phyloP scores from a whole-genome alignment of 2,888 invertebrate genomes.

The Notocelia uddmanniana region DNA sequence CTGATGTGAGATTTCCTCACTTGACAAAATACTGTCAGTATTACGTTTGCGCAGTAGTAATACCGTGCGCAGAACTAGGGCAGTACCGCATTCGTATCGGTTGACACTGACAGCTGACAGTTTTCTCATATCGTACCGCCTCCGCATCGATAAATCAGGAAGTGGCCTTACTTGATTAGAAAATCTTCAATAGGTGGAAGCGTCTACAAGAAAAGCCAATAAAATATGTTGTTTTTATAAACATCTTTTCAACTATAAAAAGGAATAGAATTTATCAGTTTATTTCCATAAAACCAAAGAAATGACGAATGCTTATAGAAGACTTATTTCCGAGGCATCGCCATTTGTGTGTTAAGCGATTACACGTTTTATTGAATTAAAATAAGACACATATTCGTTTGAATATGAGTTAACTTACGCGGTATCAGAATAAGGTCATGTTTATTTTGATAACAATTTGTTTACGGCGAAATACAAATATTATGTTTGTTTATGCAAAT shows the following conservation, averaged over 20 bases:
- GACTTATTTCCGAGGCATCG: neutral
- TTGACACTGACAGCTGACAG: too few relatives aligned
- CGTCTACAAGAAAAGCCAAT: neutral
- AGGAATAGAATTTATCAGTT: too few relatives aligned
- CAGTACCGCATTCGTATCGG: too few relatives aligned
- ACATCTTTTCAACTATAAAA: too few relatives aligned
- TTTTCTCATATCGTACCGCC: too few relatives aligned
- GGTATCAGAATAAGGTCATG: conserved; percentile 19
- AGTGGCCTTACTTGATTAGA: neutral
- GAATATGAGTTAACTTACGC: neutral
- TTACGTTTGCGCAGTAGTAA: too few relatives aligned
- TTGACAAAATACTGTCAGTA: too few relatives aligned
- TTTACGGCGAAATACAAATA: conserved; percentile 1
- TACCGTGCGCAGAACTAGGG: too few relatives aligned
- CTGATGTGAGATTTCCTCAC: too few relatives aligned
- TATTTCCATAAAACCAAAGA: neutral
- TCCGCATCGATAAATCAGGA: too few relatives aligned
- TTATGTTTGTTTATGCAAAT: too few relatives aligned
- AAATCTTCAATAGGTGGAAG: neutral
- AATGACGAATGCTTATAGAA: neutral
- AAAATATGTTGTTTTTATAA: neutral
- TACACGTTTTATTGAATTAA: neutral
- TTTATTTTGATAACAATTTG: conserved; percentile 11
- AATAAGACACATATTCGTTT: neutral
- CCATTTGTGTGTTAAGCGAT: neutral